Base-by-base conservation (phyloP, 92 coral and sea anemone genomes). In the Scolanthus callimorphus region DNA sequence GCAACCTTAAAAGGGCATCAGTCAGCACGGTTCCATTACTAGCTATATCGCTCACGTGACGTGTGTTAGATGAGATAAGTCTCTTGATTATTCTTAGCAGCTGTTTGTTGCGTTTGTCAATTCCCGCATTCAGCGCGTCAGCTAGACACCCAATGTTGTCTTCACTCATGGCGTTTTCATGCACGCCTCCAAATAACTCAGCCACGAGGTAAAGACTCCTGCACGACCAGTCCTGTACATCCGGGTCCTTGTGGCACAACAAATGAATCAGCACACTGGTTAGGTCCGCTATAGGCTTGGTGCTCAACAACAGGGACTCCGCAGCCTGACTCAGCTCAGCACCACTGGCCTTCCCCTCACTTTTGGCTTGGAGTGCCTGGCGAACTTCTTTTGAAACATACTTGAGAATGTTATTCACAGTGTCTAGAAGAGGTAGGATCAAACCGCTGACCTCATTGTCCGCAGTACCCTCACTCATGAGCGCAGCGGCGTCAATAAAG, bases 371-470 rank as follows among this genome's bases (percentile, higher is more conserved):
- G 21, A 94, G 67, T n/a, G 96, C 99, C 50, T 76, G 85, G 49
- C 99, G 99, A 38, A 94, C 99, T 50, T 85, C 99, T 55, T 86
- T 88, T 1, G 99, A 88, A 22, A 90, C 85, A 73, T 61, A 80
- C 56, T 81, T 94, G 41, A 94, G 58, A 19, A 83, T 81, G 59
- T 47, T 84, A 58, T 81, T 79, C 25, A 94, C 78, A 24, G 85
- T 73, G 41, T 94, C 99, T 4, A 94, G 84, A 2, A 94, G 73
- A 0, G 97, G 90, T 20, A 94, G 70, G 22, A 94, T 38, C 21
- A 85, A 25, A 25, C 63, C 83, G 12, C 65, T 49, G 1, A 64
- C 63, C 17, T 65, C 38, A 10, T 49, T 84, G 11, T 51, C 72
- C 27, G 61, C 80, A 17, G 55, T 62, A n/a, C 70, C 83, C 24